Percentiles rank a stretch among this genome's conserved stretches.
These are phyloP conservation scores for Drosophila mauritiana DNA, from an alignment of 1,140 invertebrate genomes.

Conservation along the genomic window DNA sequence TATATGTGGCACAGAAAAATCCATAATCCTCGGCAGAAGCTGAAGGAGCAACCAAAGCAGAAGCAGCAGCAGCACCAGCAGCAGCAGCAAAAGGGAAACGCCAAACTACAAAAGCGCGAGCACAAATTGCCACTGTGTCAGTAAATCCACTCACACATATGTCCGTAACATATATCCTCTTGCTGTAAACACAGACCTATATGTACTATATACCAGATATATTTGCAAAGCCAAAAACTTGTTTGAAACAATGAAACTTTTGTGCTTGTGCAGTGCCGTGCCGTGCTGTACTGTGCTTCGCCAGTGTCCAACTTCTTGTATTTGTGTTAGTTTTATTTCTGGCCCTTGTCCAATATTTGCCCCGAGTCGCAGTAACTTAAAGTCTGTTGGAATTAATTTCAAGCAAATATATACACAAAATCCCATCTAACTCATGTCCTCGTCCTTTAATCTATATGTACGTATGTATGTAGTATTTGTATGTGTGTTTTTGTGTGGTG, in stretches of 20 bases:
- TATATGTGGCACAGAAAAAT: constrained; percentile 68
- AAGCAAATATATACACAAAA: constrained; percentile 53
- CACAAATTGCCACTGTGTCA: constrained; percentile 54
- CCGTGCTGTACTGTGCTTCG: not conserved
- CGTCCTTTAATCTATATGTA: not conserved
- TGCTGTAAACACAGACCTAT: not conserved
- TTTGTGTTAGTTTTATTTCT: constrained; percentile 58
- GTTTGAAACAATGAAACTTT: constrained; percentile 77
- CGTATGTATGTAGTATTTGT: not conserved
- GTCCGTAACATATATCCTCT: not conserved
- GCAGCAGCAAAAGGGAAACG: constrained; percentile 73
- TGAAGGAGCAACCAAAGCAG: constrained; percentile 34
- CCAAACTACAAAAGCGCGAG: constrained; percentile 76
- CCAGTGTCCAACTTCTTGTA: constrained; percentile 37
- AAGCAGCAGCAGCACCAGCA: constrained; percentile 8
- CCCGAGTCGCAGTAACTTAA: constrained; percentile 58
- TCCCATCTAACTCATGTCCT: constrained; percentile 33
- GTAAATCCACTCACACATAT: constrained; percentile 28
- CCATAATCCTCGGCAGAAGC: constrained; percentile 72
- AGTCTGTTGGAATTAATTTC: constrained; percentile 58
- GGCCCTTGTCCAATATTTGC: constrained; percentile 69
- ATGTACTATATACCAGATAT: constrained; percentile 10
- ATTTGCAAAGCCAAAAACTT: constrained; percentile 65
- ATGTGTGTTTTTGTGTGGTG: constrained; percentile 18
- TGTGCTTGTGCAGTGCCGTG: constrained; percentile 29